Percentiles rank a stretch among this genome's conserved stretches.
phyloP scores from a whole-genome alignment of 2,113 vertebrate genomes.

The Muntiacus muntjak region DNA sequence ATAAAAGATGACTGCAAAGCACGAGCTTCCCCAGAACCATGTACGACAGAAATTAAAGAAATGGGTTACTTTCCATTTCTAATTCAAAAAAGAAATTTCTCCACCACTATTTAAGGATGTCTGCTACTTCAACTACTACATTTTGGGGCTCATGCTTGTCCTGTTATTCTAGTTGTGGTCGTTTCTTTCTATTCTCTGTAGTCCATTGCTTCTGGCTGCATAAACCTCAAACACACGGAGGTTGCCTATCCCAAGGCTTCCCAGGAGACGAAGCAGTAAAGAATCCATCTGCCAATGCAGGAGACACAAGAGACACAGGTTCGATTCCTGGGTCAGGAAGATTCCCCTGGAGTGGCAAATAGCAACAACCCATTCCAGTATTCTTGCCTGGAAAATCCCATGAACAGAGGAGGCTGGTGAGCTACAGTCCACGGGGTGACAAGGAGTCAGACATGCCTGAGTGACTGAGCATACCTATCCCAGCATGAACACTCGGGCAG shows the following conservation, averaged over 20 bases:
- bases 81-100: rapidly evolving
- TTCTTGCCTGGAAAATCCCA: not conserved
- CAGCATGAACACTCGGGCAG: not conserved
- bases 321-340: not conserved
- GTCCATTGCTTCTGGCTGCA: not conserved
- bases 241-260: not conserved
- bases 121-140: rapidly evolving
- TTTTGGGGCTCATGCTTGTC: too few relatives aligned
- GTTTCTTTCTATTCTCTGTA: not conserved
- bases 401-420: not conserved
- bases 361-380: not conserved
- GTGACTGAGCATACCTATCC: not conserved
- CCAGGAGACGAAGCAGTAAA: not conserved
- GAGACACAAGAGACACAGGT: not conserved
- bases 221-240: not conserved
- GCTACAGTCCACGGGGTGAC: not conserved
- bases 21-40: not conserved
- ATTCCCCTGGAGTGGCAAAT: not conserved
- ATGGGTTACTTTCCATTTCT: too few relatives aligned
- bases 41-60: not conserved
- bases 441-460: not conserved
- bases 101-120: rapidly evolving
- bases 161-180: rapidly evolving
- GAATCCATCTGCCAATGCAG: not conserved
- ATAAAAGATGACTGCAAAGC: not conserved